Evolutionary conservation across 2,113 vertebrate species (phyloP).

Genomic region (Dipodomys stephensi): DNA sequence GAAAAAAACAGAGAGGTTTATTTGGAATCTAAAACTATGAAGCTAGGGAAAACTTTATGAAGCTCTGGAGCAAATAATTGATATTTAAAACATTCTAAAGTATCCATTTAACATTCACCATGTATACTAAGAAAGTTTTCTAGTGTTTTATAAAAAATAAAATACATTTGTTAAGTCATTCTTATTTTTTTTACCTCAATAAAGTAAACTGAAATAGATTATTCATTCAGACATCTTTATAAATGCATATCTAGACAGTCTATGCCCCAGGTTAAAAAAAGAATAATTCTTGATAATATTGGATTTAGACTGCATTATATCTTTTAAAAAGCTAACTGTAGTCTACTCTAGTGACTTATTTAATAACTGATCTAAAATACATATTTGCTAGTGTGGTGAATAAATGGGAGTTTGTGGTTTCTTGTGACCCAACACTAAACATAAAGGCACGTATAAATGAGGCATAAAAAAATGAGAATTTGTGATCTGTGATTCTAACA

Average conservation of each 20-base stretch:
- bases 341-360: neutral
- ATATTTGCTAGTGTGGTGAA: neutral
- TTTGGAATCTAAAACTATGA: neutral
- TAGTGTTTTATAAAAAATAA: neutral
- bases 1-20: neutral
- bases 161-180: neutral
- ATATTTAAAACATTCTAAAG: neutral
- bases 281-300: neutral
- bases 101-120: neutral
- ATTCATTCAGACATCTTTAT: neutral
- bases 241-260: accelerated
- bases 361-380: neutral
- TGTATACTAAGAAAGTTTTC: neutral
- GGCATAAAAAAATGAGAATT: neutral
- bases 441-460: neutral
- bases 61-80: neutral
- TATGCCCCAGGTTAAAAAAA: neutral
- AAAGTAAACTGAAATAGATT: neutral
- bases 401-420: neutral
- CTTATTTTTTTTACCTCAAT: neutral
- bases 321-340: neutral
- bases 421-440: neutral
- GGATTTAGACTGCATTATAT: neutral
- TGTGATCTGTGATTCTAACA: neutral
- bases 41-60: neutral